phyloP scores from a whole-genome alignment of 2,113 vertebrate species.

The Ptilorrhoa leucosticta region DNA sequence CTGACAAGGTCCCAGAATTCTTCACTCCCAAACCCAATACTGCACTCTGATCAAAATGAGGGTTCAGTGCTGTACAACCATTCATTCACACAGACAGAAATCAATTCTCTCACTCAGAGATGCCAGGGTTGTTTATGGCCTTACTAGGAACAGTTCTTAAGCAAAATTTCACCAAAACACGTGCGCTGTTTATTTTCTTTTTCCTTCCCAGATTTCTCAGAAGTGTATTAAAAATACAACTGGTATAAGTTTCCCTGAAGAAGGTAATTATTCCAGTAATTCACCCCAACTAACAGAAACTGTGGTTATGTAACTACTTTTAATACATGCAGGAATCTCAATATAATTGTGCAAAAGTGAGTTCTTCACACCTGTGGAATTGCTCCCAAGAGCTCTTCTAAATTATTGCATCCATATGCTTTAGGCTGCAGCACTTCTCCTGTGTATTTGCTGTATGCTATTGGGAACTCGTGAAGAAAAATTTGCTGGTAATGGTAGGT shows the following conservation, averaged over 20 bases:
- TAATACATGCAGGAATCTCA: background rate
- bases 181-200: background rate
- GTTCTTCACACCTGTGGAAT: conserved; percentile 84
- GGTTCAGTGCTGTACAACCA: background rate
- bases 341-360: background rate
- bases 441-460: conserved; percentile 89
- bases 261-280: background rate
- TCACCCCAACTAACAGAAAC: background rate
- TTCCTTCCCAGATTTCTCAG: background rate
- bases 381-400: conserved; percentile 89
- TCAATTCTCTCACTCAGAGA: background rate
- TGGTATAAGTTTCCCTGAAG: background rate
- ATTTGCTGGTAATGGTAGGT: conserved; percentile 99
- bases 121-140: background rate
- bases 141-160: background rate
- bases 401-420: conserved; percentile 80
- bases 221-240: background rate
- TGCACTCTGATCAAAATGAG: background rate
- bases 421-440: conserved; percentile 83
- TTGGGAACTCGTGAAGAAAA: conserved; percentile 90
- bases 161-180: background rate
- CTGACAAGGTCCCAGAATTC: background rate
- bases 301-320: background rate
- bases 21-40: background rate
- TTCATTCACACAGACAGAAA: background rate